phyloP scores from a whole-genome alignment of 2,113 vertebrate species.

The Rallus limicola region DNA sequence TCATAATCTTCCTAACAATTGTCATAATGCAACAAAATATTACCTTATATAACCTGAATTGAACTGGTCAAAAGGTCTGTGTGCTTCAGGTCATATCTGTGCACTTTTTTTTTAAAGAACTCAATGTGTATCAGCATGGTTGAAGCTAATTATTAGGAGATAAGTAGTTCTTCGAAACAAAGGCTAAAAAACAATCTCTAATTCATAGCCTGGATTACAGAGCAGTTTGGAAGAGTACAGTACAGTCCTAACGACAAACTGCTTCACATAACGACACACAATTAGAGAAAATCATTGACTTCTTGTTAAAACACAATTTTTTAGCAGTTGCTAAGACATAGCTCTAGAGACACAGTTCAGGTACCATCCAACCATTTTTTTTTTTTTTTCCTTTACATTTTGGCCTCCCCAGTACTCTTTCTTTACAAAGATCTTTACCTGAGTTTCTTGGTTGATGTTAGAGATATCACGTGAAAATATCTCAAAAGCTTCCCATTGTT shows the following conservation, averaged over 20 bases:
- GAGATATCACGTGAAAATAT: neutral
- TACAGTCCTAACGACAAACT: neutral
- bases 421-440: neutral
- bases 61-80: neutral
- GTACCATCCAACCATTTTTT: neutral
- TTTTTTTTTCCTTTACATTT: neutral
- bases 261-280: neutral
- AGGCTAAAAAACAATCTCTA: neutral
- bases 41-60: constrained; percentile 2
- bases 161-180: neutral
- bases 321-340: neutral
- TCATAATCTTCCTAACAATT: neutral
- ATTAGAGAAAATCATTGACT: neutral
- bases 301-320: neutral
- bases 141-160: neutral
- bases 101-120: neutral
- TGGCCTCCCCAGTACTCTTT: neutral
- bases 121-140: neutral
- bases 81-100: neutral
- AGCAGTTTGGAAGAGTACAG: neutral
- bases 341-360: neutral
- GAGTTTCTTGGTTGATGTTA: neutral
- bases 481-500: neutral
- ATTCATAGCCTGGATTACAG: neutral
- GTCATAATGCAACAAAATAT: neutral